Conservation (phyloP, 2,888 invertebrate genomes). For the Drosophila lutescens region DNA sequence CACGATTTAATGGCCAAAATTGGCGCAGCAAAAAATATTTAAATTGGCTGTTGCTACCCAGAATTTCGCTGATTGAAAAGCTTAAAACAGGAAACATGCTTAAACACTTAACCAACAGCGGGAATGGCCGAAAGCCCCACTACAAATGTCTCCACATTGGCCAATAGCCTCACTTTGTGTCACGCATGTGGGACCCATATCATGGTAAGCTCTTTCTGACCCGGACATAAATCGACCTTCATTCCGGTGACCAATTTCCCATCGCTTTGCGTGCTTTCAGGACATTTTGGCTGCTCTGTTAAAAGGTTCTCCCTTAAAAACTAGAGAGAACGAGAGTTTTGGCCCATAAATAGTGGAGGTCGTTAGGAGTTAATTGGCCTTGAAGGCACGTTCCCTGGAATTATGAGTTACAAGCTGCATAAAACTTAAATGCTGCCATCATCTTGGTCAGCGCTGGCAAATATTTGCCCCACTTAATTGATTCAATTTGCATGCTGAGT, state of each 20-base stretch:
- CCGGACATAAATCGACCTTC: conserved; percentile 35
- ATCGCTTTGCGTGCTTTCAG: conserved; percentile 54
- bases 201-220: conserved; percentile 34
- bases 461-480: conserved; percentile 16
- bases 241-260: conserved; percentile 35
- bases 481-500: conserved; percentile 26
- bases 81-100: conserved; percentile 39
- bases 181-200: conserved; percentile 41
- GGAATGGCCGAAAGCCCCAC: conserved; percentile 42
- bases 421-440: conserved; percentile 25
- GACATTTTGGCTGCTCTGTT: conserved; percentile 40
- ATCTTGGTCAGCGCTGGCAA: conserved; percentile 20
- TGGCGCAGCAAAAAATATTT: conserved; percentile 15
- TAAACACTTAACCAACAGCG: conserved; percentile 35
- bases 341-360: conserved; percentile 48
- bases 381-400: conserved; percentile 36
- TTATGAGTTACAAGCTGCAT: conserved; percentile 22
- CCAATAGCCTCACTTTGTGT: conserved; percentile 9
- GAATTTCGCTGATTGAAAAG: conserved; percentile 39
- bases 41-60: conserved; percentile 8
- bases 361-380: conserved; percentile 45
- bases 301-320: conserved; percentile 20
- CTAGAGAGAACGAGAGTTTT: conserved; percentile 1
- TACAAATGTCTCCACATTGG: conserved; percentile 16
- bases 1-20: conserved; percentile 28